Evolutionary conservation across 2,888 invertebrate species (phyloP).

Genomic region (Trilocha varians): DNA sequence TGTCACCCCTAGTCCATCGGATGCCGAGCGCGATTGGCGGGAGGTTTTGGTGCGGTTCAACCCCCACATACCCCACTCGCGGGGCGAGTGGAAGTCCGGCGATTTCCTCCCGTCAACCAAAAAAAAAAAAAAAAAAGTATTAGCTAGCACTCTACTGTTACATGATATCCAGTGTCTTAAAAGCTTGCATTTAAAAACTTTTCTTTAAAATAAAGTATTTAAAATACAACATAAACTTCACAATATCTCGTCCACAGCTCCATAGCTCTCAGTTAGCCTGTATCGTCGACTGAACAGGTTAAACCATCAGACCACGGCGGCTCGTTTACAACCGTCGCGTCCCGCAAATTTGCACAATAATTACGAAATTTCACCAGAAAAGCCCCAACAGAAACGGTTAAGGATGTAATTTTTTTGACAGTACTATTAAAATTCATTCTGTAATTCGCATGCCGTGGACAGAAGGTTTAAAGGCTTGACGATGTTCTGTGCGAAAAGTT

Average conservation of each 20-base stretch:
- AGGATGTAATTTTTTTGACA: not conserved
- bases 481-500: too few species aligned
- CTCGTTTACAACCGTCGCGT: slow-evolving; percentile 14
- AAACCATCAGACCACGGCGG: slow-evolving; percentile 9
- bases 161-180: too few species aligned
- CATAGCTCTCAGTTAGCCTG: not conserved
- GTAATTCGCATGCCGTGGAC: not conserved
- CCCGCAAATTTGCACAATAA: slow-evolving; percentile 5
- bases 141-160: too few species aligned
- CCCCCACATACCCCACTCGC: too few species aligned
- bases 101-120: too few species aligned
- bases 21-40: too few species aligned
- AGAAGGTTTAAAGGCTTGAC: not conserved
- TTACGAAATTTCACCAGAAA: slow-evolving; percentile 14
- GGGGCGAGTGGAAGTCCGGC: too few species aligned
- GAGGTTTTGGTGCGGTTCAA: too few species aligned
- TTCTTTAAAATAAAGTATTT: not conserved
- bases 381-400: slow-evolving; percentile 6
- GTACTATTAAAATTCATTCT: not conserved
- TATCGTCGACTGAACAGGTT: slow-evolving; percentile 16
- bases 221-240: not conserved
- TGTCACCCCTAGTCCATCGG: too few species aligned
- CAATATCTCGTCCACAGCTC: slow-evolving; percentile 8
- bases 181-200: too few species aligned
- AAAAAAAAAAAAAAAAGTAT: too few species aligned